Base-by-base conservation (phyloP, 2,888 invertebrate species). In the Sinohyriopsis cumingii region DNA sequence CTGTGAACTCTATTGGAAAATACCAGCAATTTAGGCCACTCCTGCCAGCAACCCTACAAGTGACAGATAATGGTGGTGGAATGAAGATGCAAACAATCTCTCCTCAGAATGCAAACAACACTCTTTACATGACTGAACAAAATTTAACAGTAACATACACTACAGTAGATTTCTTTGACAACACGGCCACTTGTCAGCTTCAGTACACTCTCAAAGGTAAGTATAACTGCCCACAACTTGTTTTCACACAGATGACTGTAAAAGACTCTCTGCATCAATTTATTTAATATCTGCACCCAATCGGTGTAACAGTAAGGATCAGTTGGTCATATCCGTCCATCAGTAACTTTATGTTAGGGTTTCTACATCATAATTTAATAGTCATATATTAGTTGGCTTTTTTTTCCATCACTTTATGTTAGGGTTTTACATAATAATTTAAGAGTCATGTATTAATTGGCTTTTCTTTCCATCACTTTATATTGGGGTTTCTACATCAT, bases 121-220 rank as follows among this genome's bases (percentile, higher is more conserved):
- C 78, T 1, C 53, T 66, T 15, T 62, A 63, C 22, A 54, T 80
- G 20, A 25, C 19, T 20, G 65, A 60, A 1, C n/a, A 5, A 15
- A 53, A 69, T 3, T 22, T 69, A 3, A 71, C 96, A 53, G 96
- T 98, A 0, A 95, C 96, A 91, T 99, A 98, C 86, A 95, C 97
- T 0, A 98, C 98, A 6, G 97, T 95, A 84, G 99, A 99, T 91
- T 96, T 95, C 86, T 98, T 97, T 87, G 98, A 97, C 77, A 98
- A 99, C 87, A 96, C 96, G 18, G 98, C 97, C 15, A 96, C 96
- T 87, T 99, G 99, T 87, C 55, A 45, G 12, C 45, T 45, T 28
- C 59, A 59, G 59, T 59, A 59, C 59, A 72, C 18, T 24, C 67
- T 78, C 7, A 68, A 24, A 69, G 85, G 85, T 85, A 64, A 68